Evolutionary conservation across 2,113 vertebrate genomes (phyloP).

Genomic region (Aptenodytes forsteri): DNA sequence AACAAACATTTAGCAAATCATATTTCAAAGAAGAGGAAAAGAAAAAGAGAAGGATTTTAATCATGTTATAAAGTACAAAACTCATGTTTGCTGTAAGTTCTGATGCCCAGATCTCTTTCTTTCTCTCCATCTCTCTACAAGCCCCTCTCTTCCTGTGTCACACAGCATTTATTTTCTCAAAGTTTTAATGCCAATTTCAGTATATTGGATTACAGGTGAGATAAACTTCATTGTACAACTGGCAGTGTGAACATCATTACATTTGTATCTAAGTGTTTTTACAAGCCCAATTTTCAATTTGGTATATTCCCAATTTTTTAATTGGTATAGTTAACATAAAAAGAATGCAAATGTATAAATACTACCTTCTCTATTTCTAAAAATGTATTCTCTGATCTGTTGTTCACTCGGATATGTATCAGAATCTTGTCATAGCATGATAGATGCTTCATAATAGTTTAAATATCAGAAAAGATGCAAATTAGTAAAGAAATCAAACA

Average conservation of each 20-base stretch:
- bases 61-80: background rate
- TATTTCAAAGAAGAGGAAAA: background rate
- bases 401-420: background rate
- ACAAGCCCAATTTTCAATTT: background rate
- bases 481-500: background rate
- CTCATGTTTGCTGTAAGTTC: background rate
- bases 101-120: background rate
- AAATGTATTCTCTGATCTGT: background rate
- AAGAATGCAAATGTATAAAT: background rate
- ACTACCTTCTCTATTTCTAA: fast-evolving
- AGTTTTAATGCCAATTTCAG: background rate
- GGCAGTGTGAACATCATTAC: background rate
- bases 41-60: background rate
- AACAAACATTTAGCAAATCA: background rate
- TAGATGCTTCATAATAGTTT: background rate
- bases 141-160: fast-evolving
- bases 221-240: background rate
- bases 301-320: background rate
- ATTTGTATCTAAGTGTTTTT: background rate
- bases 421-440: background rate
- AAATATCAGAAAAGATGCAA: background rate
- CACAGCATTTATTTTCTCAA: background rate
- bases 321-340: background rate
- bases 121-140: background rate
- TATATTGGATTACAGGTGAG: background rate